Percentiles rank a stretch among this genome's conserved stretches.
Evolutionary conservation across 2,888 invertebrate genomes (phyloP).

Genomic region (Oligia fasciuncula): DNA sequence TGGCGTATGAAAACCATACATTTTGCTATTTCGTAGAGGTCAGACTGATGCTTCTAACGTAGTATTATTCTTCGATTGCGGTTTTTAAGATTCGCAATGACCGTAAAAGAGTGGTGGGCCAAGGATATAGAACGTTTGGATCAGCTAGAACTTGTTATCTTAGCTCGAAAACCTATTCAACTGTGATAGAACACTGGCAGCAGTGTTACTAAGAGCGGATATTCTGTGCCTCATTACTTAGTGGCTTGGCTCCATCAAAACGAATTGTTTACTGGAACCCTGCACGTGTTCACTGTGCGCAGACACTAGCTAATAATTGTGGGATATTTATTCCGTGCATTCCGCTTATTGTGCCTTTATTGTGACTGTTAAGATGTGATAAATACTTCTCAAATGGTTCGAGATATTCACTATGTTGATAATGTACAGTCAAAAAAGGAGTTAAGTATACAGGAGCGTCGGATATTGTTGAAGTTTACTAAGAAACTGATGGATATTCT

Average conservation of each 20-base stretch:
- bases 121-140: not conserved
- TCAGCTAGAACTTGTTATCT: not conserved
- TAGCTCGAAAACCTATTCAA: not conserved
- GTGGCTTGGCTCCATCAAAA: slow-evolving; percentile 71
- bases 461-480: too few relatives aligned
- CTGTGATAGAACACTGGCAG: too few relatives aligned
- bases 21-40: not conserved
- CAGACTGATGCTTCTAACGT: too few relatives aligned
- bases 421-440: not conserved
- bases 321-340: slow-evolving; percentile 61
- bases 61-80: not conserved
- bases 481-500: too few relatives aligned
- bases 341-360: slow-evolving; percentile 57
- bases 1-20: not conserved
- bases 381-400: slow-evolving; percentile 49
- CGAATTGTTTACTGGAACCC: slow-evolving; percentile 79
- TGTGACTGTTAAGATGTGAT: slow-evolving; percentile 57
- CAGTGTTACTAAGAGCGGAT: not conserved
- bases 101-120: not conserved
- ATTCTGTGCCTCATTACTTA: slow-evolving; percentile 33
- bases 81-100: not conserved
- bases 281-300: slow-evolving; percentile 79
- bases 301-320: slow-evolving; percentile 64
- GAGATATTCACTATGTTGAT: slow-evolving; percentile 30
- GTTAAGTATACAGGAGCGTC: too few relatives aligned